Conservation (phyloP, 64 coral and sea anemone species). For the Pachyseris speciosa region DNA sequence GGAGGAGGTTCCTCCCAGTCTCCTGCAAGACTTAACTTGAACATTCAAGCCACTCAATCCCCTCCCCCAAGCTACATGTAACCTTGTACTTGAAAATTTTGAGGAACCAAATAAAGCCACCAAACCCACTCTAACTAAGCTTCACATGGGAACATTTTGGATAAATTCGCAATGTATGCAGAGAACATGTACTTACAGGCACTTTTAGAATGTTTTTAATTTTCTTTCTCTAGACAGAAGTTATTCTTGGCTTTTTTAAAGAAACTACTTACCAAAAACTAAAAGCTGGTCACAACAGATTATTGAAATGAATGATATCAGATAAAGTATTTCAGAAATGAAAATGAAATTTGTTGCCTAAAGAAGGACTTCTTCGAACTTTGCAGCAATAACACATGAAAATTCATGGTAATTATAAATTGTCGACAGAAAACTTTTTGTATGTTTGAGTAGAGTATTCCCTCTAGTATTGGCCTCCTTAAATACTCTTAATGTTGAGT, state of each 20-base stretch:
- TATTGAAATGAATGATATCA: constrained; percentile 5
- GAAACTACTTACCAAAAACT: constrained; percentile 3
- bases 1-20: no score
- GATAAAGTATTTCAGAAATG: constrained; percentile 13
- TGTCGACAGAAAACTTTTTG: not conserved
- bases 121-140: no score
- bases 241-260: not conserved
- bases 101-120: no score
- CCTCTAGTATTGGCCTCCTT: not conserved
- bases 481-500: no score
- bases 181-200: not conserved
- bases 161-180: no score
- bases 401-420: not conserved
- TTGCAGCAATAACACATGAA: not conserved
- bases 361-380: not conserved
- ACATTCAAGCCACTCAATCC: no score
- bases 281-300: constrained; percentile 14
- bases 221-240: no score
- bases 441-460: not conserved
- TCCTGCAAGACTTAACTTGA: no score
- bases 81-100: no score
- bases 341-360: not conserved
- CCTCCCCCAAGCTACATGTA: no score
- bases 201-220: no score
- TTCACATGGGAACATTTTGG: no score